Percentiles rank a stretch among this genome's conserved stretches.
phyloP scores from a whole-genome alignment of 2,797 vertebrate genomes.

The Eospalax fontanierii region DNA sequence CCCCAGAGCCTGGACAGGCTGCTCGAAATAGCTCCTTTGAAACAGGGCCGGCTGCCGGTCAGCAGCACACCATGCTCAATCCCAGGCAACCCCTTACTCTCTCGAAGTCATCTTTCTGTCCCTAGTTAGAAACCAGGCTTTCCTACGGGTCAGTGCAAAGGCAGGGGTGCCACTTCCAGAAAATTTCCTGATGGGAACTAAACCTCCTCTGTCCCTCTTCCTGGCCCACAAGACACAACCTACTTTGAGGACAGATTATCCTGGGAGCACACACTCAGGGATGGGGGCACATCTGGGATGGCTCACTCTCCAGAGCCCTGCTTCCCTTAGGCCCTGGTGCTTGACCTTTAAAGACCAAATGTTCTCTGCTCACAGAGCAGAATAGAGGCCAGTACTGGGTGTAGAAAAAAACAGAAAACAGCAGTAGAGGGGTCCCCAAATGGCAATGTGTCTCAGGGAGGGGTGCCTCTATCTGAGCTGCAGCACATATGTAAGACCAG shows the following conservation, averaged over 20 bases:
- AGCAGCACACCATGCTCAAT: neutral
- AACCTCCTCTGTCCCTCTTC: neutral
- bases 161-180: neutral
- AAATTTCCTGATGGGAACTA: neutral
- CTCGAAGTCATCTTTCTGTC: too few relatives aligned
- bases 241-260: neutral
- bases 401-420: too few relatives aligned
- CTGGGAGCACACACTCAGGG: neutral
- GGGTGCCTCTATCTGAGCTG: neutral
- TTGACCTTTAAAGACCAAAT: neutral
- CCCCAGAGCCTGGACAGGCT: neutral
- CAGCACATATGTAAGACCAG: neutral
- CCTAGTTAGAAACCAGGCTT: neutral
- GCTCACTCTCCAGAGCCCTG: neutral
- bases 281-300: fast-evolving
- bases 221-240: neutral
- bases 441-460: neutral
- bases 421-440: neutral
- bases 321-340: neutral
- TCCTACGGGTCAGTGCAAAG: neutral
- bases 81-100: neutral
- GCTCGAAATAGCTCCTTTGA: neutral
- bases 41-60: neutral
- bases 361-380: neutral
- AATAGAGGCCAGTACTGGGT: neutral